A percentile compares a stretch with the other conserved stretches of the same genome.
phyloP scores from a whole-genome alignment of 2,113 vertebrate species.

The Nymphicus hollandicus region DNA sequence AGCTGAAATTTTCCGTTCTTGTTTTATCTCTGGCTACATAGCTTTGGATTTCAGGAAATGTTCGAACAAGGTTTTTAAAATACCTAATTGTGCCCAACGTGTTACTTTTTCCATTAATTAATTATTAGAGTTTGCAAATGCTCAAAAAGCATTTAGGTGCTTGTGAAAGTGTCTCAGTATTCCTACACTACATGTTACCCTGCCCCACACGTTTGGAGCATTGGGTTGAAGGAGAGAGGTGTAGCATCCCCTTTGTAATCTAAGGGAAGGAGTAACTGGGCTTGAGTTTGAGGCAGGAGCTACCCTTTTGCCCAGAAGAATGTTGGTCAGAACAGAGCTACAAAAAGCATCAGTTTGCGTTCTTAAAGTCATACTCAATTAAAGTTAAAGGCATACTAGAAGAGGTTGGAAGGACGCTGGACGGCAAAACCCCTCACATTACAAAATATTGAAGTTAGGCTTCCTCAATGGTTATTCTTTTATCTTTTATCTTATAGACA shows the following conservation, averaged over 20 bases:
- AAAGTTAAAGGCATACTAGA: neutral
- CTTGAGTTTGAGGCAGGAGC: neutral
- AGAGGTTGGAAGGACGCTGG: neutral
- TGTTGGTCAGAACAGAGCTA: neutral
- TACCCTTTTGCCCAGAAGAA: neutral
- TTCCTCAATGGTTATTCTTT: neutral
- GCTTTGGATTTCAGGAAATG: neutral
- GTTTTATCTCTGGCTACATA: neutral
- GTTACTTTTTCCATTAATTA: neutral
- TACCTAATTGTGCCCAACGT: neutral
- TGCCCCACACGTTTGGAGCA: neutral
- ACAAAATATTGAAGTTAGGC: neutral
- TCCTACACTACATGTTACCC: neutral
- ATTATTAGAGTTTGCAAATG: neutral
- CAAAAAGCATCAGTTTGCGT: neutral
- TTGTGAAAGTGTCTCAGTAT: neutral
- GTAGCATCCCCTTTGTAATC: neutral
- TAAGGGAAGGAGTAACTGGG: neutral
- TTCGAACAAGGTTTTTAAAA: neutral
- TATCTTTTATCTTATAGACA: neutral
- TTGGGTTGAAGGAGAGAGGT: neutral
- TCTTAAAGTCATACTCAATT: neutral
- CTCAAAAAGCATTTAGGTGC: neutral
- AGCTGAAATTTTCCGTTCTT: neutral
- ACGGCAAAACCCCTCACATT: neutral